Evolutionary conservation across 2,797 vertebrate genomes (phyloP), one percentile per base, ranked within the genome.

Genomic region (Sebastes umbrosus): DNA sequence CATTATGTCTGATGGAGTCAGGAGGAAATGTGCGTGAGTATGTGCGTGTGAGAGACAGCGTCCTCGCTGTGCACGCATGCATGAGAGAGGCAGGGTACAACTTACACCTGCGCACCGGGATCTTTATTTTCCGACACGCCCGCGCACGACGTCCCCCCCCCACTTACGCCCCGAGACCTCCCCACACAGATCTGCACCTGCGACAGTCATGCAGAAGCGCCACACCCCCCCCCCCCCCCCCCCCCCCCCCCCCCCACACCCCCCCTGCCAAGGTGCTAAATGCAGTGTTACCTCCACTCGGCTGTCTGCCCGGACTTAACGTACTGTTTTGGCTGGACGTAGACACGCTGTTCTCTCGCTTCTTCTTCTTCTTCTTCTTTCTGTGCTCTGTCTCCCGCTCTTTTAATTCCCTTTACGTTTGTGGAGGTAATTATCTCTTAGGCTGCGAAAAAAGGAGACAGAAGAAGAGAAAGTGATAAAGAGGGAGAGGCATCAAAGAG

Each of bases 251-350:
- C 70, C 24, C 73, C 29, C 4, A n/a, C n/a, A n/a, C 24, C 73
- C 29, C 4, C 25, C 27, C 70, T 39, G 72, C 27, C 68, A 67
- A 43, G 74, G 39, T 65, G 84, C 82, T 86, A 80, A 88, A 78
- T 52, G 50, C 69, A 67, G 62, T 36, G 79, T 86, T 83, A 50
- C 29, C 80, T 83, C 55, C 57, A 77, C 83, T 60, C 32, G 3
- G 54, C 73, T 66, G 43, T 32, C 67, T 75, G 69, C 70, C 73
- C 84, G 58, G 73, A 81, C 79, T 59, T 55, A 54, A 70, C 85
- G 52, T 57, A 27, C 64, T 63, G 62, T 68, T 80, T 68, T 46
- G 64, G 66, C 74, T 77, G 62, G 64, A 85, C 59, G 66, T 24
- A 69, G 25, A 83, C 76, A 50, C 3, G 8, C 59, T 73, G 63